A percentile compares a stretch with the other conserved stretches of the same genome.
phyloP scores from a whole-genome alignment of 2,797 vertebrate genomes.

The Smutsia gigantea region DNA sequence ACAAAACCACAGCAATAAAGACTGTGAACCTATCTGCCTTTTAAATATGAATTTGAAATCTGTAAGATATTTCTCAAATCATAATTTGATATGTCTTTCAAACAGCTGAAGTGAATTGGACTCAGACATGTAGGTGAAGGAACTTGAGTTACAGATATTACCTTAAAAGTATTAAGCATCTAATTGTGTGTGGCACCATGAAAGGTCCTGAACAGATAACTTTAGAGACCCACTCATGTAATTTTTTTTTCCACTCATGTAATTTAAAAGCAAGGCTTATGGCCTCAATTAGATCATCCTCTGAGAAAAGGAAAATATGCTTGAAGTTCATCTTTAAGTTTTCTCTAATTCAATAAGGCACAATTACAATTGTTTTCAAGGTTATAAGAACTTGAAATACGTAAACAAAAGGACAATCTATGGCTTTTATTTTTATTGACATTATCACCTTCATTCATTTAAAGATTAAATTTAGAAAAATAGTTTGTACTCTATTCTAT shows the following conservation, averaged over 20 bases:
- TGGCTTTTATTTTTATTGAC: conserved; percentile 15
- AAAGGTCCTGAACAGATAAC: background rate
- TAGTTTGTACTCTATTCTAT: background rate
- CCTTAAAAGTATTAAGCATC: background rate
- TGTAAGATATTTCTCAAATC: background rate
- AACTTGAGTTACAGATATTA: background rate
- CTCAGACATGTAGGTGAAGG: background rate
- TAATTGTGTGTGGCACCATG: background rate
- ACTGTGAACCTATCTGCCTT: background rate
- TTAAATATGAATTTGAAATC: conserved; percentile 3
- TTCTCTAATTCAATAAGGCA: background rate
- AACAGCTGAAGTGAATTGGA: background rate
- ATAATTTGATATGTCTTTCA: background rate
- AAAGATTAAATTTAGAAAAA: background rate
- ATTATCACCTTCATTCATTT: background rate
- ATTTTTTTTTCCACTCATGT: too few relatives aligned
- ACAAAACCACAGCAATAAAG: background rate
- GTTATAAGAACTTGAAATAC: background rate
- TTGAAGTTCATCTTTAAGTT: background rate
- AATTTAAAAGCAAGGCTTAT: background rate
- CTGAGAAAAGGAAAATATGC: background rate
- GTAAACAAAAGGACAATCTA: background rate
- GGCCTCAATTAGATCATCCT: background rate
- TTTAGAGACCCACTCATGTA: background rate
- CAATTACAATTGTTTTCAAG: background rate